Base-by-base conservation (phyloP, 2,797 vertebrate species). In the Pyrocephalus nanus region DNA sequence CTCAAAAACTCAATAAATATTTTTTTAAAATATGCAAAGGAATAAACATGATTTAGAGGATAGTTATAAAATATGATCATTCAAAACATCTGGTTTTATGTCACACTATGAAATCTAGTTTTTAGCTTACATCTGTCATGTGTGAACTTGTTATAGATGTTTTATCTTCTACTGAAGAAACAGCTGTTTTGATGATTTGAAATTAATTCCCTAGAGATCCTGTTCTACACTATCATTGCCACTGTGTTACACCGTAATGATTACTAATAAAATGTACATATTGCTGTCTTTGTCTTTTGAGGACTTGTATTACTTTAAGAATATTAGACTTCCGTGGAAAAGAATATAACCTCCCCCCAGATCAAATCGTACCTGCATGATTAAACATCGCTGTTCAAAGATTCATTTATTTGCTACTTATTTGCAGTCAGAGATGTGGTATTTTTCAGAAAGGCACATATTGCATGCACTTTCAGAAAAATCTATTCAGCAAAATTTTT, bases 121-220 rank as follows among this genome's bases (percentile, higher is more conserved):
- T 98, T 97, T 97, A 97, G 82, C 96, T 97, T 97, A 82, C 98
- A 98, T 97, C 98, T 98, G 98, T 97, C 97, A 98, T 97, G 98
- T 98, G 98, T 98, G 98, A 98, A 98, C 97, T 97, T 98, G 97
- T 98, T 98, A 98, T 97, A 96, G 97, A 97, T 98, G 97, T 98
- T 98, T 98, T 98, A 97, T 97, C 96, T 97, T 97, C 95, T 96
- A 97, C 92, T 95, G 95, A 97, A 97, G 96, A 98, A 98, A 98
- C 98, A 98, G 97, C 97, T 98, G 98, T 96, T 98, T 97, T 90
- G 85, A 78, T 97, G 91, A 96, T 97, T 97, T 97, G 96, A 97
- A 98, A 97, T 97, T 69, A 97, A 98, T 97, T 97, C 98, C 97
- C 98, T 96, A 62, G 97, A 96, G 98, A 47, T 85, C 84, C 61